Percentiles rank a stretch among this genome's conserved stretches.
These are phyloP conservation scores for Nerophis lumbriciformis DNA, from an alignment of 2,113 vertebrate genomes.

Conservation along the genomic window DNA sequence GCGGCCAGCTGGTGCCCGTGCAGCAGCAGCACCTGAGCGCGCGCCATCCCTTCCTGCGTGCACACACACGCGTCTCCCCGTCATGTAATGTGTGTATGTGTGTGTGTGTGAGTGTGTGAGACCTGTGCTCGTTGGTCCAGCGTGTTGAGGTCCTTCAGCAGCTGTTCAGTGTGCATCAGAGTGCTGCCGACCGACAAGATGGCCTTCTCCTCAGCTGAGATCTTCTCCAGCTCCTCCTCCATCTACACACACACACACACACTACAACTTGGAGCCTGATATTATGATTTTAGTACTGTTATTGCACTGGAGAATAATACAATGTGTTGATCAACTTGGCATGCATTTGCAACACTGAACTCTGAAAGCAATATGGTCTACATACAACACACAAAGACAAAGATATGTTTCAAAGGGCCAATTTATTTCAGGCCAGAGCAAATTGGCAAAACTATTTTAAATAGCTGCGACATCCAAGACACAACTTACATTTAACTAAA, in stretches of 20 bases:
- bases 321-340: too few relatives aligned
- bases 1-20: conserved; percentile 89
- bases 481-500: too few relatives aligned
- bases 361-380: too few relatives aligned
- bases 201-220: conserved; percentile 76
- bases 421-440: too few relatives aligned
- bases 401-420: too few relatives aligned
- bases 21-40: conserved; percentile 81
- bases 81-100: neutral
- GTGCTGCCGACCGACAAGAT: conserved; percentile 74
- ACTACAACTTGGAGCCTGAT: too few relatives aligned
- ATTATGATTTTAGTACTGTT: too few relatives aligned
- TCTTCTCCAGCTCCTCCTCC: conserved; percentile 73
- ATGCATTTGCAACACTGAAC: too few relatives aligned
- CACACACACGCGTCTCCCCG: neutral
- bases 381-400: too few relatives aligned
- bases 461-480: too few relatives aligned
- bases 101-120: conserved; percentile 21
- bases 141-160: conserved; percentile 76
- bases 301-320: too few relatives aligned
- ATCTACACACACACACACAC: conserved; percentile 66
- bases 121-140: conserved; percentile 82
- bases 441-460: too few relatives aligned
- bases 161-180: conserved; percentile 77
- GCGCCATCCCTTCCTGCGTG: conserved; percentile 80